Conservation (phyloP, 1,140 invertebrate genomes). For the Euwallacea fornicatus region DNA sequence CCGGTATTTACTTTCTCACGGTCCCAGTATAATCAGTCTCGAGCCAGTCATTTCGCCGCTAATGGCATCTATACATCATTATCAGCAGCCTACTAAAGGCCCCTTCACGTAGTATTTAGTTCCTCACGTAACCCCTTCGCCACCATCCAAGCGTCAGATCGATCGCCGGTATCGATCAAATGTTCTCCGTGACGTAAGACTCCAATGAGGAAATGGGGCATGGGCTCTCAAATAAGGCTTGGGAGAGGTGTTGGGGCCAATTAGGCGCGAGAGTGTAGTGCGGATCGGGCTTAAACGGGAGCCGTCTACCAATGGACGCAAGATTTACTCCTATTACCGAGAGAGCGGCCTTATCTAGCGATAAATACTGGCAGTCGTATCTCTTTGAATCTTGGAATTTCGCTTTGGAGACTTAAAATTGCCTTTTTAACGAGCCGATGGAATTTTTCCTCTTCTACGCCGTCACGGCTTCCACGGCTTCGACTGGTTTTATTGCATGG, state of each 20-base stretch:
- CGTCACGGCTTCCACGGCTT: background rate
- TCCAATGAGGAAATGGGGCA: no score
- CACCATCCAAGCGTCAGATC: background rate
- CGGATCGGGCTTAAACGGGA: background rate
- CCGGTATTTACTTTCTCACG: conserved; percentile 14
- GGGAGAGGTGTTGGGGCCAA: no score
- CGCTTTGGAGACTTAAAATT: conserved; percentile 4
- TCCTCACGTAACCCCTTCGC: no score
- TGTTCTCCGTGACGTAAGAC: no score
- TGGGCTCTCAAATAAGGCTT: no score
- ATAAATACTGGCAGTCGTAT: conserved; percentile 7
- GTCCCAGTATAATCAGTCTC: conserved; percentile 13
- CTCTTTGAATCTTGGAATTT: conserved; percentile 11
- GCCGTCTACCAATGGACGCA: conserved; percentile 9
- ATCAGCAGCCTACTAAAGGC: background rate
- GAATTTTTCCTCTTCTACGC: conserved; percentile 10
- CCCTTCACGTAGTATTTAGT: no score
- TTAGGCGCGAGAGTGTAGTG: no score
- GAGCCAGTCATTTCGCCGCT: conserved; percentile 9
- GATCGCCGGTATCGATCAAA: no score
- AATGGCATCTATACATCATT: conserved; percentile 15
- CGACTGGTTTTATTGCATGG: no score
- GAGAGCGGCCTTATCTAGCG: conserved; percentile 5
- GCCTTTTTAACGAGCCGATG: conserved; percentile 4
- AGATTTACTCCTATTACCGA: conserved; percentile 16